Conservation (phyloP, 64 coral and sea anemone species). For the Exaiptasia diaphana region DNA sequence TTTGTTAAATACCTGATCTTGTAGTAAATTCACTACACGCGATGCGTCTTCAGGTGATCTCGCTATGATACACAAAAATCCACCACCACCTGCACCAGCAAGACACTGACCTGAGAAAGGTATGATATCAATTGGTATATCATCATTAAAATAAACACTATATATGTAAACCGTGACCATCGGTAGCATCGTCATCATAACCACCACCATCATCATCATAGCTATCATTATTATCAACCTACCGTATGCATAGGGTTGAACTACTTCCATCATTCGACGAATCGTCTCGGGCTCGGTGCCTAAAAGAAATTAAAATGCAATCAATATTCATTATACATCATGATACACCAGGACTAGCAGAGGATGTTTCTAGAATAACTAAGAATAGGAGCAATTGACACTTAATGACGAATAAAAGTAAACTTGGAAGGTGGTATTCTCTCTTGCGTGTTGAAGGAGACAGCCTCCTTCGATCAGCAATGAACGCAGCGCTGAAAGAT, state of each 20-base stretch:
- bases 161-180: background rate
- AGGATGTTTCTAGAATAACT: too few relatives aligned
- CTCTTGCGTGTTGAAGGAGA: too few relatives aligned
- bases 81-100: conserved; percentile 60
- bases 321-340: too few relatives aligned
- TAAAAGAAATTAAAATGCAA: conserved; percentile 2
- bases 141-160: background rate
- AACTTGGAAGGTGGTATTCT: too few relatives aligned
- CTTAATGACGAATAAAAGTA: too few relatives aligned
- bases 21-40: too few relatives aligned
- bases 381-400: too few relatives aligned
- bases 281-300: conserved; percentile 53
- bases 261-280: conserved; percentile 36
- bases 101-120: conserved; percentile 40
- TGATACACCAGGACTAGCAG: too few relatives aligned
- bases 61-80: conserved; percentile 50
- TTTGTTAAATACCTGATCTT: too few relatives aligned
- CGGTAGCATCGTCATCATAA: background rate
- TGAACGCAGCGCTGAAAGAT: too few relatives aligned
- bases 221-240: background rate
- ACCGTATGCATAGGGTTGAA: conserved; percentile 44
- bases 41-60: conserved; percentile 36
- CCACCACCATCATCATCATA: background rate
- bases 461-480: too few relatives aligned
- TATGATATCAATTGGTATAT: background rate